phyloP scores from a whole-genome alignment of 30 jellyfish, hydroid and myxozoan genomes.

The Turritopsis dohrnii region DNA sequence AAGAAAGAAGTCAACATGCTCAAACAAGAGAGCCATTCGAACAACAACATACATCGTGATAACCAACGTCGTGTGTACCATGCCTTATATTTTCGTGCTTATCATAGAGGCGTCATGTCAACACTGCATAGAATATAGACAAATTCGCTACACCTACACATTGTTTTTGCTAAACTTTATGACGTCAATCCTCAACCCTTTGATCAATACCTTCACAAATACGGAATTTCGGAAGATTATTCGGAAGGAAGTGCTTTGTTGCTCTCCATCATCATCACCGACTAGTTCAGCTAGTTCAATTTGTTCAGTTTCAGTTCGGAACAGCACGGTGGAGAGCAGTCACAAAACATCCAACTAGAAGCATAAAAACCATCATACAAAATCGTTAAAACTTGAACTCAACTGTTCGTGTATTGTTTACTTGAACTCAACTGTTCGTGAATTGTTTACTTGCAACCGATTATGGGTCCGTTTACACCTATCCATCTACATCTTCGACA shows the following conservation, averaged over 20 bases:
- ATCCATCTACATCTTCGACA: neutral
- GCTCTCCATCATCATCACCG: neutral
- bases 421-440: neutral
- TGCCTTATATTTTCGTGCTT: slow-evolving; percentile 44
- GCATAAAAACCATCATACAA: neutral
- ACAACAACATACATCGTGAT: slow-evolving; percentile 42
- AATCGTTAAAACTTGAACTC: neutral
- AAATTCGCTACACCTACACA: slow-evolving; percentile 41
- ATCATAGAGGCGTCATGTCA: slow-evolving; percentile 43
- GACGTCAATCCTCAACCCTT: slow-evolving; percentile 52
- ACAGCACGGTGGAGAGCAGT: neutral
- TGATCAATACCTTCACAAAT: slow-evolving; percentile 44
- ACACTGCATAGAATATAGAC: slow-evolving; percentile 31
- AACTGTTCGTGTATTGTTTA: neutral
- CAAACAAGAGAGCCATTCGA: slow-evolving; percentile 29
- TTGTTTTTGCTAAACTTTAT: slow-evolving; percentile 47
- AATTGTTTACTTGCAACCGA: neutral
- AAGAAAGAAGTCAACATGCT: neutral
- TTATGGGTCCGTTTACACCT: neutral
- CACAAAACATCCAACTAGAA: neutral
- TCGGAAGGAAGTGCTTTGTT: neutral
- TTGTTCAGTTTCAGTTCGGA: neutral
- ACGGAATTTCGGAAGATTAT: slow-evolving; percentile 35
- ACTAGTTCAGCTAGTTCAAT: too few species aligned
- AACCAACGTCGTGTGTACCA: slow-evolving; percentile 44